Evolutionary conservation across 2,888 invertebrate genomes (phyloP).

Genomic region (Epinotia bilunana): DNA sequence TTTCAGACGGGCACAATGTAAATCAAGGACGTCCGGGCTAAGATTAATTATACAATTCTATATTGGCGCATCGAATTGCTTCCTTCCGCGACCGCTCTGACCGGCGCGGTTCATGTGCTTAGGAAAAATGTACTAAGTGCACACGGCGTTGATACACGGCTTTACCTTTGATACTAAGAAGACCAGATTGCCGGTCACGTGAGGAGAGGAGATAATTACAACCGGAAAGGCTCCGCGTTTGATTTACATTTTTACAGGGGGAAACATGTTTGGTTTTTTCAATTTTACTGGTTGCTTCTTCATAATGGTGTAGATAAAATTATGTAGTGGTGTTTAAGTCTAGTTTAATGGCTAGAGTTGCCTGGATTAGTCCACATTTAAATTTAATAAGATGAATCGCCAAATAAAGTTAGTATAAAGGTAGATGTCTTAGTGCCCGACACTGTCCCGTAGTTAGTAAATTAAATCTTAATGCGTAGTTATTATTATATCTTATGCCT

Average conservation of each 20-base stretch:
- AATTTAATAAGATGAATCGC: too few relatives aligned
- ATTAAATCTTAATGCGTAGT: too few relatives aligned
- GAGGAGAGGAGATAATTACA: constrained; percentile 69
- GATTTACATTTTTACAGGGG: constrained; percentile 70
- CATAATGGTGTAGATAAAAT: constrained; percentile 1
- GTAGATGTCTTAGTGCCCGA: too few relatives aligned
- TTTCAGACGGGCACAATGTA: constrained; percentile 54
- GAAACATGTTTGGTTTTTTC: constrained; percentile 64
- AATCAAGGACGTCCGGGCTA: constrained; percentile 63
- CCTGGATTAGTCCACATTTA: too few relatives aligned
- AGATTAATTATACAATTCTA: constrained; percentile 68
- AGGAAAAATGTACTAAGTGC: constrained; percentile 18
- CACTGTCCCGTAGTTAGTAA: too few relatives aligned
- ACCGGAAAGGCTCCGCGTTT: constrained; percentile 61
- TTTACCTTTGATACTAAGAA: background rate
- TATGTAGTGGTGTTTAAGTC: too few relatives aligned
- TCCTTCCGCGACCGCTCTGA: constrained; percentile 64
- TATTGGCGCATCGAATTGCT: constrained; percentile 64
- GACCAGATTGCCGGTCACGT: constrained; percentile 47
- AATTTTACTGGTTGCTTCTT: constrained; percentile 59
- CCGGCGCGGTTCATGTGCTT: constrained; percentile 50
- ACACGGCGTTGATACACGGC: background rate
- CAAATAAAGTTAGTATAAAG: too few relatives aligned
- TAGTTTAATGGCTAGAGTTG: too few relatives aligned
- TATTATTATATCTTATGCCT: too few relatives aligned